Percentiles rank a stretch among this genome's conserved stretches.
phyloP scores from a whole-genome alignment of 1,140 invertebrate species.

The Ips nitidus region DNA sequence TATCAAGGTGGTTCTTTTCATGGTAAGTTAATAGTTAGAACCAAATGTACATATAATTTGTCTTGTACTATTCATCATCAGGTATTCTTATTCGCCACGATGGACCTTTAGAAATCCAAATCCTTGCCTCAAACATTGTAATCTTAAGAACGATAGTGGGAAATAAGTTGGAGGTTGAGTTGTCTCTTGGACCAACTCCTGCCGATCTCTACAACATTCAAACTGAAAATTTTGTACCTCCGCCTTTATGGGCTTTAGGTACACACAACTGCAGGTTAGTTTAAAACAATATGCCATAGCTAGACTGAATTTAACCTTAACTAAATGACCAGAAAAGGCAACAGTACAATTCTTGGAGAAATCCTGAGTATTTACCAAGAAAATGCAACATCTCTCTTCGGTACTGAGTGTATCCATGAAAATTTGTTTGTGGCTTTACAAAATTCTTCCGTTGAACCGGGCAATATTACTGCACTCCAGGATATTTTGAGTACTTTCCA shows the following conservation, averaged over 20 bases:
- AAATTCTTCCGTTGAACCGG: neutral
- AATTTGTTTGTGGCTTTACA: constrained; percentile 42
- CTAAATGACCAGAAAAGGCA: constrained; percentile 28
- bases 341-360: constrained; percentile 18
- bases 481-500: constrained; percentile 6
- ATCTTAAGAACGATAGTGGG: constrained; percentile 43
- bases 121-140: constrained; percentile 47
- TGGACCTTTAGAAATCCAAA: constrained; percentile 47
- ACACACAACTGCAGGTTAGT: constrained; percentile 51
- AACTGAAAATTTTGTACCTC: constrained; percentile 16
- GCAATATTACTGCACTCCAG: constrained; percentile 9
- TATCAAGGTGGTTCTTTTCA: constrained; percentile 47
- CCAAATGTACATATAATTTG: neutral
- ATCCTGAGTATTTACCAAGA: constrained; percentile 31
- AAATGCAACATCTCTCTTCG: constrained; percentile 29
- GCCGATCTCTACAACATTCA: constrained; percentile 40
- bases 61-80: neutral
- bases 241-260: constrained; percentile 45
- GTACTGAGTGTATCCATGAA: constrained; percentile 48
- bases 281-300: neutral
- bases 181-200: constrained; percentile 46
- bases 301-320: neutral
- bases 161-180: constrained; percentile 40
- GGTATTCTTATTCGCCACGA: constrained; percentile 43
- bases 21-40: constrained; percentile 27